A percentile compares a stretch with the other conserved stretches of the same genome.
Evolutionary conservation across 1,140 invertebrate genomes (phyloP).

Genomic region (Zaprionus ghesquierei): DNA sequence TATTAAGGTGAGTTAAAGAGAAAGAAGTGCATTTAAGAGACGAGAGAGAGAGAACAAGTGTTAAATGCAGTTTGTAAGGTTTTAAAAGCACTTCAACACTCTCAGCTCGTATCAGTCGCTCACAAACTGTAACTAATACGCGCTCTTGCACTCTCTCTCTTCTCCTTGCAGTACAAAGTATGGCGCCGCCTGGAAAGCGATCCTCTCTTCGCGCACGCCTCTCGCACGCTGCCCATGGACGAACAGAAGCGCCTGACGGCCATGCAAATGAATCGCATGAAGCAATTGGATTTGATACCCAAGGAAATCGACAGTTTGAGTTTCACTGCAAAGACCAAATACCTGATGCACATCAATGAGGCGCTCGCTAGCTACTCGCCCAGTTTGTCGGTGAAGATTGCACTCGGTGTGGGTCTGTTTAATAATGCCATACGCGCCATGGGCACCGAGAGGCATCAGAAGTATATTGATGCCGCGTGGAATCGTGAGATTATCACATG

Average conservation of each 20-base stretch:
- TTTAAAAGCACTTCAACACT: background rate
- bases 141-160: background rate
- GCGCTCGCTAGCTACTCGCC: slow-evolving; percentile 86
- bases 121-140: background rate
- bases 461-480: slow-evolving; percentile 88
- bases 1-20: slow-evolving; percentile 86
- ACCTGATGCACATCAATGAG: slow-evolving; percentile 88
- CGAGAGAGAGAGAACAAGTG: background rate
- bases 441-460: slow-evolving; percentile 90
- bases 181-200: slow-evolving; percentile 92
- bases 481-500: slow-evolving; percentile 90
- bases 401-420: slow-evolving; percentile 87
- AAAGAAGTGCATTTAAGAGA: too few species aligned
- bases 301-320: slow-evolving; percentile 84
- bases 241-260: slow-evolving; percentile 87
- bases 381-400: slow-evolving; percentile 88
- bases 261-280: slow-evolving; percentile 85
- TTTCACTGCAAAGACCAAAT: slow-evolving; percentile 87
- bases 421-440: slow-evolving; percentile 87
- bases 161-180: slow-evolving; percentile 87
- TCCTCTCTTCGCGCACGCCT: slow-evolving; percentile 88
- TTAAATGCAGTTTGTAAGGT: background rate
- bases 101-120: background rate
- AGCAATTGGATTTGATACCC: slow-evolving; percentile 84
- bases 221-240: slow-evolving; percentile 86